Evolutionary conservation across 2,113 vertebrate species (phyloP).

Genomic region (Mesembrinibis cayennensis): DNA sequence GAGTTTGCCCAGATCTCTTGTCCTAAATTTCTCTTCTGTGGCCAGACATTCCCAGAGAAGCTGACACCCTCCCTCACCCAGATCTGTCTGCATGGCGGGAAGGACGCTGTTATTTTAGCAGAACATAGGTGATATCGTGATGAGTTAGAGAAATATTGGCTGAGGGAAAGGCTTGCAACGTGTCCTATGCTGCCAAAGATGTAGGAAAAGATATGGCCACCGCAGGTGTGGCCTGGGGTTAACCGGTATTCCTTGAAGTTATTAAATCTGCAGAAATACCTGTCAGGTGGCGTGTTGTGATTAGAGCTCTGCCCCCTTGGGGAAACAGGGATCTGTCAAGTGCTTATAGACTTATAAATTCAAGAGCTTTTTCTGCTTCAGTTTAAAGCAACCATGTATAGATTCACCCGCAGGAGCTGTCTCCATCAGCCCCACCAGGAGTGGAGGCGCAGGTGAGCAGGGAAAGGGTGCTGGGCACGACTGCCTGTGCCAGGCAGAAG

Average conservation of each 20-base stretch:
- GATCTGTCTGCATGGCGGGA: neutral
- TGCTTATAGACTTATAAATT: neutral
- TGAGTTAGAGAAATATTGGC: neutral
- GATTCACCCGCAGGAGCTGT: neutral
- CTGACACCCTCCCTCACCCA: neutral
- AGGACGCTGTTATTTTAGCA: neutral
- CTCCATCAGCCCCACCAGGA: neutral
- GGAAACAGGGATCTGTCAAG: neutral
- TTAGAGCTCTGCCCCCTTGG: neutral
- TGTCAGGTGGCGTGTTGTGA: fast-evolving
- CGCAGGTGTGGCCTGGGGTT: neutral
- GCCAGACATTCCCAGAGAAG: neutral
- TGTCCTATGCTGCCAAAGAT: neutral
- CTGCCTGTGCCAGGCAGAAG: neutral
- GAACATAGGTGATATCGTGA: fast-evolving
- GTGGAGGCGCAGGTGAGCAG: neutral
- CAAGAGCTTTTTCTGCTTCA: neutral
- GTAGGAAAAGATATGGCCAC: neutral
- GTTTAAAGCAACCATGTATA: fast-evolving
- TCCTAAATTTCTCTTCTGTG: neutral
- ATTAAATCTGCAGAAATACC: neutral
- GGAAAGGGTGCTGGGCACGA: neutral
- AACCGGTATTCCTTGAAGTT: neutral
- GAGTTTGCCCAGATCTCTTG: neutral
- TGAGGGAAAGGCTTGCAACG: neutral